Percentiles rank a stretch among this genome's conserved stretches.
phyloP scores from a whole-genome alignment of 2,888 invertebrate species.

The Melanargia galathea region DNA sequence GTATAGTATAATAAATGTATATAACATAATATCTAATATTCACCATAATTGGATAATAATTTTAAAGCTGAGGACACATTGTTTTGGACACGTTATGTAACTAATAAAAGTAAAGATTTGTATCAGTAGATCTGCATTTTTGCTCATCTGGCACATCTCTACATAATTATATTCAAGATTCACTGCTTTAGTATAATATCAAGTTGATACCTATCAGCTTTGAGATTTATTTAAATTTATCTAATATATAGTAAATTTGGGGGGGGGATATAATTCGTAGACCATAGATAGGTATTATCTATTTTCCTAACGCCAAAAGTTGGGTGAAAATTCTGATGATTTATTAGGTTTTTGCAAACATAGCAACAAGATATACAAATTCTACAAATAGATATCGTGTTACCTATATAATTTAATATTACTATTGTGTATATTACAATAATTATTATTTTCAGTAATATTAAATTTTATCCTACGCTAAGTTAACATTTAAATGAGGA shows the following conservation, averaged over 20 bases:
- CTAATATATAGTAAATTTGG: slow-evolving; percentile 2
- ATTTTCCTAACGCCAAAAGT: slow-evolving; percentile 28
- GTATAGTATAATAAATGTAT: too few relatives aligned
- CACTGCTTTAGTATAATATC: slow-evolving; percentile 3
- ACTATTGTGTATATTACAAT: slow-evolving; percentile 36
- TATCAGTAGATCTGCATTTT: not conserved
- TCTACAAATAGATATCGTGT: slow-evolving; percentile 37
- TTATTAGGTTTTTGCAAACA: slow-evolving; percentile 29
- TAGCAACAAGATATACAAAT: slow-evolving; percentile 41
- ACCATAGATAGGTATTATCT: slow-evolving; percentile 10
- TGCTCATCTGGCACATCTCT: slow-evolving; percentile 3
- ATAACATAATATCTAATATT: too few relatives aligned
- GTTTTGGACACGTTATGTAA: slow-evolving; percentile 20
- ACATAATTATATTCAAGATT: not conserved
- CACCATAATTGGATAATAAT: not conserved
- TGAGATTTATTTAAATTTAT: slow-evolving; percentile 10
- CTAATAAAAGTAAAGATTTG: not conserved
- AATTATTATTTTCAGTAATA: slow-evolving; percentile 35
- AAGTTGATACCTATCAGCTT: slow-evolving; percentile 1
- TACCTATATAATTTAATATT: slow-evolving; percentile 37
- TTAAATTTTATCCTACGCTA: slow-evolving; percentile 36
- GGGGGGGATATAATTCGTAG: slow-evolving; percentile 25
- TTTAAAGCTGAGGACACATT: not conserved
- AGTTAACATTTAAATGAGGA: slow-evolving; percentile 34
- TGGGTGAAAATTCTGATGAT: slow-evolving; percentile 31